phyloP scores from a whole-genome alignment of 2,888 invertebrate genomes.

The Parnassius apollo region DNA sequence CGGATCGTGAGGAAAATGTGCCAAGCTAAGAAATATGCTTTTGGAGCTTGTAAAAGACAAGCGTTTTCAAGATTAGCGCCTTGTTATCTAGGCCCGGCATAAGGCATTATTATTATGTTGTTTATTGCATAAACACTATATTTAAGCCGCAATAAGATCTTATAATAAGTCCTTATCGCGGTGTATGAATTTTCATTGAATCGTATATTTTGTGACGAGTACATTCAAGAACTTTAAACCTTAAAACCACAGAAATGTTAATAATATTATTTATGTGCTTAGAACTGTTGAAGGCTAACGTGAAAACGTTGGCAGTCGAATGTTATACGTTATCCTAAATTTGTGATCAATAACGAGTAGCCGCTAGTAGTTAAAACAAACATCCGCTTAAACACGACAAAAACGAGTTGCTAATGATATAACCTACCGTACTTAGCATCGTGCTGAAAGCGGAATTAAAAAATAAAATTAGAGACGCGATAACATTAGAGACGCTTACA shows the following conservation, averaged over 20 bases:
- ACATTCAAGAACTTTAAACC: not conserved
- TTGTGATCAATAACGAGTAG: constrained; percentile 38
- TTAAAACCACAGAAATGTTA: too few relatives aligned
- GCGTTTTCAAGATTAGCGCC: constrained; percentile 22
- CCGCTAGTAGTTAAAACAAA: constrained; percentile 37
- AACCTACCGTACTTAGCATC: too few relatives aligned
- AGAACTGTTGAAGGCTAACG: not conserved
- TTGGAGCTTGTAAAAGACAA: constrained; percentile 11
- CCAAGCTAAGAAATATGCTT: constrained; percentile 26
- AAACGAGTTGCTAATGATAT: too few relatives aligned
- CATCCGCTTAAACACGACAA: constrained; percentile 51
- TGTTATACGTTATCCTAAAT: constrained; percentile 52
- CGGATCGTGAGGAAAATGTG: constrained; percentile 42
- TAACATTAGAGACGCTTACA: not conserved
- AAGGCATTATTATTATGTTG: not conserved
- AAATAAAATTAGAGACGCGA: not conserved
- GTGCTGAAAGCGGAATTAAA: constrained; percentile 8
- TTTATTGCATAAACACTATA: too few relatives aligned
- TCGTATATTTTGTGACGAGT: too few relatives aligned
- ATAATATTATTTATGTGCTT: too few relatives aligned
- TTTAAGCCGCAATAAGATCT: too few relatives aligned
- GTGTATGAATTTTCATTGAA: too few relatives aligned
- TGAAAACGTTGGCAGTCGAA: constrained; percentile 23
- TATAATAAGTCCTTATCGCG: too few relatives aligned
- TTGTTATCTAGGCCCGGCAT: not conserved